Evolutionary conservation across 2,888 invertebrate genomes (phyloP), one percentile per base, ranked within the genome.

Genomic region (Allacma fusca): DNA sequence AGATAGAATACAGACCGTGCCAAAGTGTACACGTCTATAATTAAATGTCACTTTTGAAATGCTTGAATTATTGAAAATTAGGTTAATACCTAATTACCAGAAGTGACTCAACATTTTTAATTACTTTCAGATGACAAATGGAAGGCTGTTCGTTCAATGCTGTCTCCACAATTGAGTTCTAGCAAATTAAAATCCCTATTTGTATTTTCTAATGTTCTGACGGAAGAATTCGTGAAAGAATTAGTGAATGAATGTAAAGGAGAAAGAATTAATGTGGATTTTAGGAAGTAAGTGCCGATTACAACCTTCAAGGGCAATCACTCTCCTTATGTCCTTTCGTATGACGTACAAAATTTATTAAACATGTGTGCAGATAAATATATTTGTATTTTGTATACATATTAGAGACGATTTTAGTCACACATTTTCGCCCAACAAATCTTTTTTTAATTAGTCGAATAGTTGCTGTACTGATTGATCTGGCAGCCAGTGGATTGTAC

Each of bases 141-240:
- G 82, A 80, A 70, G 59, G 59, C 75, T 23, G 64, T 82, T 78
- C 24, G 81, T 69, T 71, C 74, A 64, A 28, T 80, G 23, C 77
- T 80, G 64, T 79, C 81, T 9, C 57, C 77, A 0, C 67, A 80
- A 13, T 80, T 80, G 59, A 77, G 79, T 19, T 50, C 71, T 1
- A 57, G 43, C 13, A 70, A 43, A 40, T n/a, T 71, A 5, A 76
- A 76, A 24, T 50, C 93, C 85, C 93, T 68, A 9, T 21, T 34
- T 43, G 9, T n/a, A 2, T 21, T 23, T 28, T 21, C 43, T 2
- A 21, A 34, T 13, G 43, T 40, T 1, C n/a, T 68, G 12, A 19
- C 40, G 1, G 40, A 68, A 13, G 68, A 68, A 21, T 68, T 68
- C 13, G 29, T 29, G 5, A 28, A 26, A 28, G 65, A 65, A 13